Conservation (phyloP, 1,140 invertebrate species). For the Drosophila pseudoobscura region DNA sequence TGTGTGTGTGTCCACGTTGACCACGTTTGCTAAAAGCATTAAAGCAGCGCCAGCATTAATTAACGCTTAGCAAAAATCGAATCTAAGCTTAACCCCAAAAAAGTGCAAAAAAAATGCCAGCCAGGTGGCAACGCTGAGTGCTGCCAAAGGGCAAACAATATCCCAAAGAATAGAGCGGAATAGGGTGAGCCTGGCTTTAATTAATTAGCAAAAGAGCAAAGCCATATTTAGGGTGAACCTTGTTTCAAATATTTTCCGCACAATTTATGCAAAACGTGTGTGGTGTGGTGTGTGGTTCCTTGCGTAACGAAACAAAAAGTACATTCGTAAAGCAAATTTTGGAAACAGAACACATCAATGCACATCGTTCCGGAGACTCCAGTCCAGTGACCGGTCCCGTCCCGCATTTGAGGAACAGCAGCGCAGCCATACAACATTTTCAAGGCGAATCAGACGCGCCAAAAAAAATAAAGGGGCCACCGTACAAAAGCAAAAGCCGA, state of each 20-base stretch:
- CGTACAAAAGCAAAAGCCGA: slow-evolving; percentile 52
- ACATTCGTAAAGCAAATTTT: slow-evolving; percentile 33
- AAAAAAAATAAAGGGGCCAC: slow-evolving; percentile 63
- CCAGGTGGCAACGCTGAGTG: slow-evolving; percentile 59
- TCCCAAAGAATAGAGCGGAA: neutral
- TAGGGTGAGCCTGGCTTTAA: neutral
- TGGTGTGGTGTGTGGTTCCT: too few relatives aligned
- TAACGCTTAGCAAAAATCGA: slow-evolving; percentile 76
- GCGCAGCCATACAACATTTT: slow-evolving; percentile 68
- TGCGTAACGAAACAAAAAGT: slow-evolving; percentile 19
- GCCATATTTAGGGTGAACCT: neutral
- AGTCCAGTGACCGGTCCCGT: slow-evolving; percentile 11
- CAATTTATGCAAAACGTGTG: too few relatives aligned
- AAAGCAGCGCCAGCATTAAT: slow-evolving; percentile 65
- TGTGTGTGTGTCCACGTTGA: slow-evolving; percentile 32
- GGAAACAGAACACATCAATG: slow-evolving; percentile 26
- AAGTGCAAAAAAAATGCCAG: slow-evolving; percentile 22
- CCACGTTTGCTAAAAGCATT: slow-evolving; percentile 67
- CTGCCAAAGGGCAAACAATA: slow-evolving; percentile 30
- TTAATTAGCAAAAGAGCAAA: too few relatives aligned
- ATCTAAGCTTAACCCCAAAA: slow-evolving; percentile 64
- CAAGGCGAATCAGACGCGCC: slow-evolving; percentile 77
- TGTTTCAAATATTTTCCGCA: neutral
- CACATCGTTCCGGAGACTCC: slow-evolving; percentile 21
- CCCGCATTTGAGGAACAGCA: slow-evolving; percentile 52